Percentiles rank a stretch among this genome's conserved stretches.
Evolutionary conservation across 2,113 vertebrate genomes (phyloP).

Genomic region (Cynopterus brachyotis): DNA sequence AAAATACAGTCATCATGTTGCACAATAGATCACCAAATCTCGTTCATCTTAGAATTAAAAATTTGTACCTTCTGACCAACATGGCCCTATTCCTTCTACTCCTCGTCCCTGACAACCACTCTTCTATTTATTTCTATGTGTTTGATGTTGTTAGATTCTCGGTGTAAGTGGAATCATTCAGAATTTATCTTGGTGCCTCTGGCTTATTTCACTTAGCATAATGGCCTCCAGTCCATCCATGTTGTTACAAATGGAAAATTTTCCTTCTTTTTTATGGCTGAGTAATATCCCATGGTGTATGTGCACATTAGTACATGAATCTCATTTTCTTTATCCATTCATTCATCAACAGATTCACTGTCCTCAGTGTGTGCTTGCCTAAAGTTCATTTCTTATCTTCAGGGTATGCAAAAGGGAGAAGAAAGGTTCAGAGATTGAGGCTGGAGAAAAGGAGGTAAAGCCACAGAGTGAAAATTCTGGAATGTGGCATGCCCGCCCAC

Average conservation of each 20-base stretch:
- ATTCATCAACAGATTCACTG: background rate
- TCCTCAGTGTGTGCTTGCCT: background rate
- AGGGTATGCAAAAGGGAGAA: background rate
- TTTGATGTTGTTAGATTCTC: background rate
- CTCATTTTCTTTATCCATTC: background rate
- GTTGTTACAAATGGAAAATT: background rate
- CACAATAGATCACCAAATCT: background rate
- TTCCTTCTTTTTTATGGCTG: background rate
- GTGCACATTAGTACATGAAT: rapidly evolving
- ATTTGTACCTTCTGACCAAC: background rate
- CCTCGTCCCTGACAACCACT: background rate
- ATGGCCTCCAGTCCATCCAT: background rate
- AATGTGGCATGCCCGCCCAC: background rate
- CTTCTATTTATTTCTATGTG: background rate
- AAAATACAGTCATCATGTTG: background rate
- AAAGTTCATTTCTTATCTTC: background rate
- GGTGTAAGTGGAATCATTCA: background rate
- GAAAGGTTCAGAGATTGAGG: background rate
- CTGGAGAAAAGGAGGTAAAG: background rate
- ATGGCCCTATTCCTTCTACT: background rate
- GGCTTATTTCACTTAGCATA: background rate
- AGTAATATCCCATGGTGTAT: background rate
- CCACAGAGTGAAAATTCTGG: background rate
- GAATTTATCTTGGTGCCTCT: background rate
- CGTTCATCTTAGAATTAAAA: background rate